Percentiles rank a stretch among this genome's conserved stretches.
Evolutionary conservation across 2,113 vertebrate species (phyloP).

Genomic region (Apodemus sylvaticus): DNA sequence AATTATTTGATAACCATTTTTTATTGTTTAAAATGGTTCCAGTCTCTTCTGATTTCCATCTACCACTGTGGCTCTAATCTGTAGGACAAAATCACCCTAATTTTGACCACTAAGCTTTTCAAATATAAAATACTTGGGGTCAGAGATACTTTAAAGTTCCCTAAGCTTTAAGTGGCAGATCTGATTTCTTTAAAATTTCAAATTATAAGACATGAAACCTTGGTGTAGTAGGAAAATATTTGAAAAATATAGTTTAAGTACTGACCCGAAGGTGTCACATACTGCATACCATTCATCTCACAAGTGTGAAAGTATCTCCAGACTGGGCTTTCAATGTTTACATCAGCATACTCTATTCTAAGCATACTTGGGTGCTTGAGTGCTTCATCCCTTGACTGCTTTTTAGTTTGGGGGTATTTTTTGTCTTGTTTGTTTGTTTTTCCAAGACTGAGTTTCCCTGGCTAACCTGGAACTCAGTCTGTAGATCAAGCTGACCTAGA

Average conservation of each 20-base stretch:
- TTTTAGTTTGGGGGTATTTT: background rate
- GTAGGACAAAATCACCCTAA: background rate
- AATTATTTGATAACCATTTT: background rate
- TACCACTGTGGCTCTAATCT: background rate
- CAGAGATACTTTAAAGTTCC: background rate
- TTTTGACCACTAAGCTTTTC: background rate
- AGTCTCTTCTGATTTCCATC: background rate
- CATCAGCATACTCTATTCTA: background rate
- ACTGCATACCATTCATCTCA: background rate
- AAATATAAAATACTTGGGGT: background rate
- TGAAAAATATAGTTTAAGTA: background rate
- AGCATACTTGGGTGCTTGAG: background rate
- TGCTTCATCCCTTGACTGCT: background rate
- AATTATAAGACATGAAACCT: background rate
- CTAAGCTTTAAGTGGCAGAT: background rate
- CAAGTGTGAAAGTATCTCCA: background rate
- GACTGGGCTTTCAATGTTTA: background rate
- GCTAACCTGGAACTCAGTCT: background rate
- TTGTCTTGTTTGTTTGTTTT: background rate
- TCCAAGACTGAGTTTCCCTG: background rate
- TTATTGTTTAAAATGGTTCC: background rate
- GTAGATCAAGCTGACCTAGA: background rate
- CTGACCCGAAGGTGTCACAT: background rate
- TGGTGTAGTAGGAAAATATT: background rate
- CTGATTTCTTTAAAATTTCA: background rate